Percentiles rank a stretch among this genome's conserved stretches.
Conservation (phyloP, 2,797 vertebrate species). For the Channallabes apus region DNA sequence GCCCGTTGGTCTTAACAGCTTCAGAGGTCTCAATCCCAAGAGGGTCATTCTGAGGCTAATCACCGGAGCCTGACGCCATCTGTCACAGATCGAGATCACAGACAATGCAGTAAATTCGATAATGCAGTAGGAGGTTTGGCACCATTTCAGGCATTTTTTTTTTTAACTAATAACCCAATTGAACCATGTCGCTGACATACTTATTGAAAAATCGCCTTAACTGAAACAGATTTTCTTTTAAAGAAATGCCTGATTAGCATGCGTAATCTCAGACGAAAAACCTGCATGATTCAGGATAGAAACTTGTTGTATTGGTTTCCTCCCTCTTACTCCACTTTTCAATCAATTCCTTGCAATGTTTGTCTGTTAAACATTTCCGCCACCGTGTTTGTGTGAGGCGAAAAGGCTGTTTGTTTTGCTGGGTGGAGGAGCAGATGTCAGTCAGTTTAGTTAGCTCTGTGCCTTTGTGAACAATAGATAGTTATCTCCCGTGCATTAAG, state of each 20-base stretch:
- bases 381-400: constrained; percentile 14
- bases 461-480: constrained; percentile 14
- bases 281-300: background rate
- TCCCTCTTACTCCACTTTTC: background rate
- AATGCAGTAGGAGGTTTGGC: background rate
- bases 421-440: constrained; percentile 64
- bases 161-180: background rate
- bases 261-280: background rate
- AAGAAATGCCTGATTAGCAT: background rate
- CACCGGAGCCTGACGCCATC: constrained; percentile 3
- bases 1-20: constrained; percentile 10
- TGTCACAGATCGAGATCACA: constrained; percentile 1
- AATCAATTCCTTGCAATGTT: background rate
- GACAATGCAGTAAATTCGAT: background rate
- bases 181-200: background rate
- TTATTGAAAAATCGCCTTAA: background rate
- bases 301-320: background rate
- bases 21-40: constrained; percentile 1
- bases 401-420: constrained; percentile 67
- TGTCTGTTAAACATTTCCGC: constrained; percentile 14
- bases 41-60: constrained; percentile 4
- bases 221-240: background rate
- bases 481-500: background rate
- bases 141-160: background rate
- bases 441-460: constrained; percentile 34